These are phyloP conservation scores for Tautogolabrus adspersus DNA, from an alignment of 2,113 vertebrate species.

Conservation along the genomic window DNA sequence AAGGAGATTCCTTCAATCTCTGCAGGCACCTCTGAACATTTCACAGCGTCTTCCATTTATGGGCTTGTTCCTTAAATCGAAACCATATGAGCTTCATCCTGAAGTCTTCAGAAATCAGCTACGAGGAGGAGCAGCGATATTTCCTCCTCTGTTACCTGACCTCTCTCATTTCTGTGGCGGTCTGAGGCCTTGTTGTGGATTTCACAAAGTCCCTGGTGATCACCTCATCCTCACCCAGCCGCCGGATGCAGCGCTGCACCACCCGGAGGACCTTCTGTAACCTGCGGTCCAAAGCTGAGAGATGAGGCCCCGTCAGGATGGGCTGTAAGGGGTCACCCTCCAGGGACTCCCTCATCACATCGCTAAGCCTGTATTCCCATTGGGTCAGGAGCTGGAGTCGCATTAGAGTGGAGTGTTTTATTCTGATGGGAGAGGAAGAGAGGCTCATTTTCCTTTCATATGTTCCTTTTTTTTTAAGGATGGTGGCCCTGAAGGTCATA, in stretches of 20 bases:
- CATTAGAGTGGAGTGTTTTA: slow-evolving; percentile 89
- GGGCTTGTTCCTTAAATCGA: slow-evolving; percentile 41
- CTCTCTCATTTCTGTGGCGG: slow-evolving; percentile 9
- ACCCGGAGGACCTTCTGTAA: slow-evolving; percentile 84
- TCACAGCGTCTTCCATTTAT: slow-evolving; percentile 35
- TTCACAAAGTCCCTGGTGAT: slow-evolving; percentile 76
- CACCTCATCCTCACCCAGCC: slow-evolving; percentile 85
- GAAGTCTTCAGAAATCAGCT: slow-evolving; percentile 21
- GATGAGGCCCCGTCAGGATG: slow-evolving; percentile 90
- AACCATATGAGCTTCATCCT: slow-evolving; percentile 29
- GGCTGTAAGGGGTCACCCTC: slow-evolving; percentile 86
- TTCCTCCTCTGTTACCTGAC: slow-evolving; percentile 59
- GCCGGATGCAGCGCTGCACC: slow-evolving; percentile 84
- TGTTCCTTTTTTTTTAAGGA: neutral
- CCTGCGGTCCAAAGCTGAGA: slow-evolving; percentile 91
- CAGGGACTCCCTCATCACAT: slow-evolving; percentile 94
- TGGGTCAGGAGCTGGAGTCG: slow-evolving; percentile 87
- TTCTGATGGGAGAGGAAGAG: slow-evolving; percentile 75
- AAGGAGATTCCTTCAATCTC: slow-evolving; percentile 9
- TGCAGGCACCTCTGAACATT: slow-evolving; percentile 5
- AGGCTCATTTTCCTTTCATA: neutral
- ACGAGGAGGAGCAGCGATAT: neutral
- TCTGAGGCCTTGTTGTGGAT: slow-evolving; percentile 25
- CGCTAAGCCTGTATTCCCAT: slow-evolving; percentile 88
- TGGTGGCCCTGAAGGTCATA: no score